Evolutionary conservation across 37 sponge, comb jelly and placozoan genomes (phyloP).

Genomic region (Aphrocallistes beatrix): DNA sequence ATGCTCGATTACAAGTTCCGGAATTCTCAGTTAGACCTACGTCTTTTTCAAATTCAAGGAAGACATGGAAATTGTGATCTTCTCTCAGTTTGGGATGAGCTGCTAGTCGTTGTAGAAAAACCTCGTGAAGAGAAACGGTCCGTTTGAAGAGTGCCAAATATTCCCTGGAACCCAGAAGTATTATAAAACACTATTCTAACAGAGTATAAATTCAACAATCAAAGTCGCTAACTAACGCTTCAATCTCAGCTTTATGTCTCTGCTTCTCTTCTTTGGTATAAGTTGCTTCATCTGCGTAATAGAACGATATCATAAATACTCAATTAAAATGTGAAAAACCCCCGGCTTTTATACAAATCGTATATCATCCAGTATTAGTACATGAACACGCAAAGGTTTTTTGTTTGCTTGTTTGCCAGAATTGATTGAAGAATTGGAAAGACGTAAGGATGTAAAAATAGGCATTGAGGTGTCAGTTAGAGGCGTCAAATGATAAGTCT

Average conservation of each 20-base stretch:
- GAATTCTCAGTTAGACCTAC: constrained; percentile 32
- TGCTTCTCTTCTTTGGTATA: constrained; percentile 92
- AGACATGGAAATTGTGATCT: constrained; percentile 77
- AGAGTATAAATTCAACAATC: neutral
- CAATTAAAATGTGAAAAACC: too few relatives aligned
- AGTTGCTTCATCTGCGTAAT: constrained; percentile 52
- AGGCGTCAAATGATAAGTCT: too few relatives aligned
- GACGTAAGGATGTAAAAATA: too few relatives aligned
- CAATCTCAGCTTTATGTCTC: constrained; percentile 90
- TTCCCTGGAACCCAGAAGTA: constrained; percentile 41
- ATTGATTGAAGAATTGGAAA: too few relatives aligned
- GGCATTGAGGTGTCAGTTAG: too few relatives aligned
- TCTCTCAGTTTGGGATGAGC: constrained; percentile 54
- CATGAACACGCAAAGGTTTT: too few relatives aligned
- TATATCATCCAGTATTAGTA: too few relatives aligned
- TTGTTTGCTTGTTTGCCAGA: too few relatives aligned
- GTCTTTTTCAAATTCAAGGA: constrained; percentile 85
- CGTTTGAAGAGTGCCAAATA: constrained; percentile 96
- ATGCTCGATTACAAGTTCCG: neutral
- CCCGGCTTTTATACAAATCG: too few relatives aligned
- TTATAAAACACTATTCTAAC: neutral
- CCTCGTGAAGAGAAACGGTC: constrained; percentile 97
- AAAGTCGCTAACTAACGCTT: constrained; percentile 59
- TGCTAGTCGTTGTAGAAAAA: constrained; percentile 77
- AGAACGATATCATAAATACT: neutral